A percentile compares a stretch with the other conserved stretches of the same genome.
Evolutionary conservation across 2,888 invertebrate species (phyloP).

Genomic region (Lydus trimaculatus): DNA sequence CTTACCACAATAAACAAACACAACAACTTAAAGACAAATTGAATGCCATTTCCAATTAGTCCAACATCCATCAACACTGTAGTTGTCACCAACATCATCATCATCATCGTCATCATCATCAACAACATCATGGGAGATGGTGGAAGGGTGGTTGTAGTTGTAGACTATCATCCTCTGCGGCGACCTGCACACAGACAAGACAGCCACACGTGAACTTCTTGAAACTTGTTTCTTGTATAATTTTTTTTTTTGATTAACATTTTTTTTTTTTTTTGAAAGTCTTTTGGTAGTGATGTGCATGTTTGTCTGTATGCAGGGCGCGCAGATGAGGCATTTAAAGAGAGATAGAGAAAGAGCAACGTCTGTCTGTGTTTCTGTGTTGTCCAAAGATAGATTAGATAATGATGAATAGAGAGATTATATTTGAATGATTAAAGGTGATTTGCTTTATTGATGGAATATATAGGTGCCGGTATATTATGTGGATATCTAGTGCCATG

Average conservation of each 20-base stretch:
- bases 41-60: neutral
- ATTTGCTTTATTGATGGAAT: neutral
- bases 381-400: conserved; percentile 17
- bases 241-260: conserved; percentile 31
- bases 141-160: conserved; percentile 25
- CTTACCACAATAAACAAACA: neutral
- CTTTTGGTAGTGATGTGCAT: conserved; percentile 61
- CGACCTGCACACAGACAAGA: conserved; percentile 70
- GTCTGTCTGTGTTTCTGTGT: conserved; percentile 36
- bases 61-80: neutral
- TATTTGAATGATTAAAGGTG: neutral
- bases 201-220: conserved; percentile 61
- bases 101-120: neutral
- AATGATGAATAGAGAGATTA: conserved; percentile 13
- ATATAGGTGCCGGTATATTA: neutral
- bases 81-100: neutral
- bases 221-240: conserved; percentile 37
- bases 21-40: neutral
- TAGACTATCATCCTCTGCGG: conserved; percentile 53
- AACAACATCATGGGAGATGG: conserved; percentile 17
- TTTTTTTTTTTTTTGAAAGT: too few species aligned
- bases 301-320: conserved; percentile 62
- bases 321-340: conserved; percentile 43
- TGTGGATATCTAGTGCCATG: neutral
- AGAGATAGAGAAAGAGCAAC: conserved; percentile 22